Evolutionary conservation across 1,140 invertebrate genomes (phyloP), one percentile per base, ranked within the genome.

Genomic region (Galendromus occidentalis): DNA sequence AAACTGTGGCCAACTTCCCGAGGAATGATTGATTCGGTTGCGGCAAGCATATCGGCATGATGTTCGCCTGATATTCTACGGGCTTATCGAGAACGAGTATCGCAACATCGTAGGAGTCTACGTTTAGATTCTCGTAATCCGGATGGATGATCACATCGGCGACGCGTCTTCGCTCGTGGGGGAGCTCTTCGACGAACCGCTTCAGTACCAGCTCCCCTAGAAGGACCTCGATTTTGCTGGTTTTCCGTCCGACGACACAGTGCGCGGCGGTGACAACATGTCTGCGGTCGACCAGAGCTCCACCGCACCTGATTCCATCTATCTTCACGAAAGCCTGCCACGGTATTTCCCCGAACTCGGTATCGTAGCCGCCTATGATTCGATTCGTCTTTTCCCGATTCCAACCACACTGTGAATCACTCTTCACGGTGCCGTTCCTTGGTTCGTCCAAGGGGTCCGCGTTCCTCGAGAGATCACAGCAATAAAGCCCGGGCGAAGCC

Each of bases 281-380:
- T 33, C 76, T 74, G 64, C 76, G 75, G 65, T 77, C 77, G 28
- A 81, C 75, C 39, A 81, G 75, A 64, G 78, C 79, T 1, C 80
- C 80, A 0, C 80, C 80, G 64, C 79, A 81, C 73, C 88, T 86
- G 72, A 33, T 1, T 12, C 33, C 51, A 1, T 33, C 51, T 4
- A 59, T 22, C 2, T 33, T 25, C 25, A 59, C 33, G 20, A 59
- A 59, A 4, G 51, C 89, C 73, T 93, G 89, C 91, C 90, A 94
- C 0, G 90, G 90, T 83, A 86, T 93, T 74, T 88, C 84, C 5
- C 88, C 90, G 70, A 90, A 91, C 0, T 79, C 80, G 5, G 88
- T 82, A 66, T 84, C 84, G 75, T 88, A 88, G 14, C 90, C 91
- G 64, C 90, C 90, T 7, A 94, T 90, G 67, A 94, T 91, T 69